Evolutionary conservation across 2,888 invertebrate species (phyloP), one percentile per base, ranked within the genome.

Genomic region (Rhamnusium bicolor): DNA sequence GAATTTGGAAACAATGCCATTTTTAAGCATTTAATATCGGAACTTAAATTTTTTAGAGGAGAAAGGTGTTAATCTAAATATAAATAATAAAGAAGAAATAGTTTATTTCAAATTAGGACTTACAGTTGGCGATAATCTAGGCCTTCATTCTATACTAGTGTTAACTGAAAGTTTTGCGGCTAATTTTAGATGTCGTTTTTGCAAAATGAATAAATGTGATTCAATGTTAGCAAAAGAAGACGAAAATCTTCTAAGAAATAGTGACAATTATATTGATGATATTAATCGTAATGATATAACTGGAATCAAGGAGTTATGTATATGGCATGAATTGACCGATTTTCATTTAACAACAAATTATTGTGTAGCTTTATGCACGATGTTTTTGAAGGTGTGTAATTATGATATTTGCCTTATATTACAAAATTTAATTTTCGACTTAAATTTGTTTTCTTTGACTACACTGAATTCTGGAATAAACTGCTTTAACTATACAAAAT

Each of bases 301-400:
- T 46, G 54, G 54, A 53, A 53, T 53, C 18, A 53, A 53, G 18
- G 54, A 53, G n/a, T 24, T 24, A 21, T 53, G 54, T 18, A 14
- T 53, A 12, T 53, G 54, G 24, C 18, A 53, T 14, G 24, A 53
- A 21, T 18, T 53, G n/a, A 3, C 18, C 2, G 18, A 53, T 53
- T 53, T 53, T 18, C 54, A 53, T 8, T 53, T 24, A 53, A 46
- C 46, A n/a, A 46, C 10, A 10, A 46, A 46, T 46, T 46, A 46
- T 46, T 10, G 10, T 10, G 46, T 46, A n/a, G 46, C 2, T n/a
- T 10, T n/a, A 46, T n/a, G 10, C 12, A 10, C 10, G 12, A n/a
- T n/a, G 10, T n/a, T 6, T 46, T 46, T 46, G 46, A n/a, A 46
- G 46, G n/a, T 46, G 10, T 46, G 46, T 46, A n/a, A n/a, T n/a